phyloP scores from a whole-genome alignment of 2,888 invertebrate species.

The Hypomecis atomaria region DNA sequence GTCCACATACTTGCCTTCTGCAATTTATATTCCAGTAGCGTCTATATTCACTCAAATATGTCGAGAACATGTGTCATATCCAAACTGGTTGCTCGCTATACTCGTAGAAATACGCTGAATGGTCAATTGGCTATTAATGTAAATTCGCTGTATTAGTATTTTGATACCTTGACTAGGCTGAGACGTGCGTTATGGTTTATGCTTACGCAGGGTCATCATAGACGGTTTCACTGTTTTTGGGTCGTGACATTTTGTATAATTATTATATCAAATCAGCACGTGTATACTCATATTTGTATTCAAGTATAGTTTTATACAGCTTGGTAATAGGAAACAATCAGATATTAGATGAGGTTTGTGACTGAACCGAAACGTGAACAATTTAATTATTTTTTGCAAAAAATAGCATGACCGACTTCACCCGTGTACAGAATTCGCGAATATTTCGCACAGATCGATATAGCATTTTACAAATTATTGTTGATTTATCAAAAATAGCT shows the following conservation, averaged over 20 bases:
- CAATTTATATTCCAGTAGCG: slow-evolving; percentile 61
- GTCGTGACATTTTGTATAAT: slow-evolving; percentile 59
- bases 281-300: slow-evolving; percentile 38
- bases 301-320: slow-evolving; percentile 17
- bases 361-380: slow-evolving; percentile 22
- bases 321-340: slow-evolving; percentile 15
- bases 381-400: no score
- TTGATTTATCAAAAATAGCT: no score
- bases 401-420: no score
- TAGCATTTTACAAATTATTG: no score
- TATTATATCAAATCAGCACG: slow-evolving; percentile 50
- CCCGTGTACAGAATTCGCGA: no score
- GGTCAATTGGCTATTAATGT: slow-evolving; percentile 71
- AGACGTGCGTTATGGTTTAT: slow-evolving; percentile 45
- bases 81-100: slow-evolving; percentile 64
- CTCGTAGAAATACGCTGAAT: slow-evolving; percentile 65
- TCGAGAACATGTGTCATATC: slow-evolving; percentile 77
- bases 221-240: slow-evolving; percentile 57
- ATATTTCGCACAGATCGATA: no score
- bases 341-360: slow-evolving; percentile 3
- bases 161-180: slow-evolving; percentile 37
- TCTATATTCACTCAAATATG: slow-evolving; percentile 55
- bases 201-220: slow-evolving; percentile 56
- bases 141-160: slow-evolving; percentile 65
- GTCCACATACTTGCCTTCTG: slow-evolving; percentile 50